Conservation (phyloP, 2,888 invertebrate species). For the Melitaea athalia region DNA sequence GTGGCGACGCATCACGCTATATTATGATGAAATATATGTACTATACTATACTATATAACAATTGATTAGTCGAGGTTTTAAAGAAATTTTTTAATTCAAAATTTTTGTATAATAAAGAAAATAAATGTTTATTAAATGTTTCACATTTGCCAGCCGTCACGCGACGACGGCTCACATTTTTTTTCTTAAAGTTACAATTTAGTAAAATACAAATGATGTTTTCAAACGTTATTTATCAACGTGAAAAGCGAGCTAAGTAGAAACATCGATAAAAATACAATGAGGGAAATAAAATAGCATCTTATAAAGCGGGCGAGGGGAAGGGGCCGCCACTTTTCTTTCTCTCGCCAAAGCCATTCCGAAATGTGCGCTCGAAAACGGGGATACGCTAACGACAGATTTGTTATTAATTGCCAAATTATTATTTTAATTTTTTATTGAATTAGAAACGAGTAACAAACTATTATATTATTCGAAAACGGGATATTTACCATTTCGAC, state of each 20-base stretch:
- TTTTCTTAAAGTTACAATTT: not conserved
- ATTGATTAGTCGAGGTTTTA: no score
- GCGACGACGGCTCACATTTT: not conserved
- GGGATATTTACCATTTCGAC: no score
- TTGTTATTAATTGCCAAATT: no score
- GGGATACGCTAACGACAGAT: constrained; percentile 45
- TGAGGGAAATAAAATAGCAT: constrained; percentile 66
- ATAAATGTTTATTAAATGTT: not conserved
- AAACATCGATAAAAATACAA: constrained; percentile 60
- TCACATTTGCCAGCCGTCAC: not conserved
- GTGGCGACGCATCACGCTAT: no score
- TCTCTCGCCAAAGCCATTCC: constrained; percentile 64
- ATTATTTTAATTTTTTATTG: no score
- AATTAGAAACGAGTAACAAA: no score
- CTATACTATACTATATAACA: no score
- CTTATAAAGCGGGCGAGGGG: constrained; percentile 56
- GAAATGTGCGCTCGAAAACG: constrained; percentile 46
- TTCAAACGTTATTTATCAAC: constrained; percentile 24
- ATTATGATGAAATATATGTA: no score
- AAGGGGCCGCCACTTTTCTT: constrained; percentile 65
- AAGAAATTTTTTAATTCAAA: no score
- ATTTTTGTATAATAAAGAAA: no score
- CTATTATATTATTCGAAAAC: no score
- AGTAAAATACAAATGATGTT: not conserved
- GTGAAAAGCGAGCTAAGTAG: constrained; percentile 30